Base-by-base conservation (phyloP, 2,888 invertebrate genomes). In the Hecatera dysodea region DNA sequence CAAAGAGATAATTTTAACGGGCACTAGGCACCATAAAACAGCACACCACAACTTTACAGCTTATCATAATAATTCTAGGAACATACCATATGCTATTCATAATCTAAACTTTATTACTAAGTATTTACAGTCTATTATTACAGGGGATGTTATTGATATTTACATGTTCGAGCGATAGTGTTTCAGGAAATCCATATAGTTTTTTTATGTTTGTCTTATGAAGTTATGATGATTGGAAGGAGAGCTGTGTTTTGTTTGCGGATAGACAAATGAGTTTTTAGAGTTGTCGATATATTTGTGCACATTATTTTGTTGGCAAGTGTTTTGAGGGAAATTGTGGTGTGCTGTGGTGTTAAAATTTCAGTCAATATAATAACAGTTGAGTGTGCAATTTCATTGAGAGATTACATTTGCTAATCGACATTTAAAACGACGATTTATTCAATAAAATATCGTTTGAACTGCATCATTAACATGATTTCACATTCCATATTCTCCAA, bases 51-150 rank as follows among this genome's bases (percentile, higher is more conserved):
- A 66, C 56, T 63, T 68, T 61, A 61, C 29, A 56, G 69, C 71
- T 72, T 84, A 86, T 84, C 86, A 73, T 67, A 75, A 67, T 64
- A 33, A 76, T 85, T 76, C 74, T 74, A 69, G 74, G 77, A 83
- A 85, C 48, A 46, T 42, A 22, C 17, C 55, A 48, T 33, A 42
- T 48, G 53, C 33, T 52, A 53, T 42, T 64, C 8, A 53, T 39
- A 72, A 75, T 62, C 29, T 74, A 55, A 67, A 74, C 68, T 69
- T 56, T 85, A 77, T 52, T 50, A 67, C 44, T 56, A 36, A 55
- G 53, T 74, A 9, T 17, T 59, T 75, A 82, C 60, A 64, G 82
- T 72, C 19, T 57, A 73, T 61, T 67, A 56, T 78, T 56, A 64
- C 11, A 22, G 50, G 7, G 46, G 39, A 66, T 36, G 68, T 64